Base-by-base conservation (phyloP, 2,113 vertebrate species). In the Misgurnus mizolepis region DNA sequence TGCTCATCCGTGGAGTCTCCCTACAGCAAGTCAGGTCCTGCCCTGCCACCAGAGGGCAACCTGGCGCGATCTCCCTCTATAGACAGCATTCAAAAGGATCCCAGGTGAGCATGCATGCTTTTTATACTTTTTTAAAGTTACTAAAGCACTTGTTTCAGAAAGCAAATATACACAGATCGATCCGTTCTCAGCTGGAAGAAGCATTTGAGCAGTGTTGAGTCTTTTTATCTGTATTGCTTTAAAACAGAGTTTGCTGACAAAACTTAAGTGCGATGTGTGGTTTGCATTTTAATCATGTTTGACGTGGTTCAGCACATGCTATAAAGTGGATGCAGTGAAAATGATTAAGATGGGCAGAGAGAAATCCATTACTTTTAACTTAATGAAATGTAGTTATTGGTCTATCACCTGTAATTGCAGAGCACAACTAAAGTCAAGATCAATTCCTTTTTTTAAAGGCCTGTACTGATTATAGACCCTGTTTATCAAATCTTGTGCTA, bases 11-110 rank as follows among this genome's bases (percentile, higher is more conserved):
- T 96, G 84, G 98, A 99, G 87, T 99, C 98, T 34, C 98, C 98
- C 12, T 99, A 99, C 94, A 99, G 98, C 96, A 99, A 99, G 87
- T 99, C 98, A 60, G 98, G 98, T 87, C 97, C 98, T 22, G 96
- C 96, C 88, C 93, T 99, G 82, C 98, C 98, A 4, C 97, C 98
- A 0, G 98, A 99, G 91, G 96, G 96, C 86, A 97, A 92, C 90
- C 92, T 99, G 93, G 97, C 96, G 87, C 94, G 97, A 82, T 99
- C 98, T 41, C 97, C 98, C 53, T 99, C 98, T 85, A 97, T 99
- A 84, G 98, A 99, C 93, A 99, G 97, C 84, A 99, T 99, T 88
- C 98, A 99, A 91, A 99, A 99, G 92, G 98, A 99, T 89, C 98
- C 98, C 89, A 98, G 98, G 98, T 96, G 91, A 92, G 94, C 45